Conservation (phyloP, 2,888 invertebrate species). For the Epinotia demarniana region DNA sequence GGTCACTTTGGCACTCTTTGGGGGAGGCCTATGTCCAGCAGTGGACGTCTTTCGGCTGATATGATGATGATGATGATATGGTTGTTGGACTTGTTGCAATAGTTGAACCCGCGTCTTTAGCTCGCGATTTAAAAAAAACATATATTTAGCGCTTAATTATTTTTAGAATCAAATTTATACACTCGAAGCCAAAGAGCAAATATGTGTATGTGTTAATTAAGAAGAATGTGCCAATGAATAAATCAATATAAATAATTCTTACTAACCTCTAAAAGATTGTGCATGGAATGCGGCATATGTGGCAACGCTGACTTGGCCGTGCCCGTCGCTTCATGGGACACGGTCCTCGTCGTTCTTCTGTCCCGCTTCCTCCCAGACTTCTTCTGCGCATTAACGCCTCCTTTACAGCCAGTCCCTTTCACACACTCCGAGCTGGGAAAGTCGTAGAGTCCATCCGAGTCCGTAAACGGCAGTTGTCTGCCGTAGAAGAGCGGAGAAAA, state of each 20-base stretch:
- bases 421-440: conserved; percentile 90
- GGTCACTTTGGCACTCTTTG: no score
- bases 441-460: conserved; percentile 92
- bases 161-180: no score
- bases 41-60: no score
- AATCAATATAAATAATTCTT: background rate
- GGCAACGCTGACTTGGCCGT: conserved; percentile 84
- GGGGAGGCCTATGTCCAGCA: no score
- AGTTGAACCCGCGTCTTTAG: no score
- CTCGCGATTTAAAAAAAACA: no score
- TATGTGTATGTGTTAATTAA: no score
- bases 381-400: conserved; percentile 81
- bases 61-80: no score
- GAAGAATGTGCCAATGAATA: no score
- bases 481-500: conserved; percentile 91
- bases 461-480: conserved; percentile 88
- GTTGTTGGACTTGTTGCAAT: no score
- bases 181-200: no score
- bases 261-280: conserved; percentile 86
- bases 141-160: no score
- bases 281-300: conserved; percentile 82
- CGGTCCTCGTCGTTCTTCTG: conserved; percentile 84
- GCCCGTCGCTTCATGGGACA: conserved; percentile 74
- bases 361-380: conserved; percentile 87
- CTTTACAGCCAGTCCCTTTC: conserved; percentile 81